Conservation (phyloP, 2,797 vertebrate genomes). For the Malurus leucopterus region DNA sequence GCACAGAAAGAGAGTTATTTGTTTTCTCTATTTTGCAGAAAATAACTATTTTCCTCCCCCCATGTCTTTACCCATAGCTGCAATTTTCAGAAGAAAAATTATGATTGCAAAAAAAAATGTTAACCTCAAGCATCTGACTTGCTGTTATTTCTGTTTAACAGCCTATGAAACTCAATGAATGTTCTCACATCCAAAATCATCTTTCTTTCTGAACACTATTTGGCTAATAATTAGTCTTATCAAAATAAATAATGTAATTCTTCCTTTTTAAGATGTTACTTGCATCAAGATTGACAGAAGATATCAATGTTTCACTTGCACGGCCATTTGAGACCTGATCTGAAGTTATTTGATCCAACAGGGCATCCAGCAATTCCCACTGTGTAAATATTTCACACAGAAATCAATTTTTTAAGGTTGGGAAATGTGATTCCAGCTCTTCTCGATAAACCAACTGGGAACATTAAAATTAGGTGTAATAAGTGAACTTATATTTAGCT, state of each 20-base stretch:
- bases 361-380: neutral
- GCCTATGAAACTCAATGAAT: neutral
- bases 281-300: neutral
- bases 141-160: neutral
- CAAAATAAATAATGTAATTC: neutral
- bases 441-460: neutral
- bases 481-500: neutral
- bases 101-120: neutral
- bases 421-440: neutral
- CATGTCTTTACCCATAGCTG: neutral
- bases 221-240: neutral
- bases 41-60: neutral
- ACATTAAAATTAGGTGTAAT: neutral
- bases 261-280: neutral
- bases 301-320: neutral
- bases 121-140: neutral
- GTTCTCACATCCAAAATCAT: neutral
- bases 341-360: neutral
- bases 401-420: neutral
- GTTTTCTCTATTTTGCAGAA: neutral
- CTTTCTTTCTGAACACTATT: neutral
- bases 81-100: neutral
- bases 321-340: neutral
- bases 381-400: conserved; percentile 1
- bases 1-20: neutral